Conservation (phyloP, 2,113 vertebrate genomes). For the Colistium nudipinnis region DNA sequence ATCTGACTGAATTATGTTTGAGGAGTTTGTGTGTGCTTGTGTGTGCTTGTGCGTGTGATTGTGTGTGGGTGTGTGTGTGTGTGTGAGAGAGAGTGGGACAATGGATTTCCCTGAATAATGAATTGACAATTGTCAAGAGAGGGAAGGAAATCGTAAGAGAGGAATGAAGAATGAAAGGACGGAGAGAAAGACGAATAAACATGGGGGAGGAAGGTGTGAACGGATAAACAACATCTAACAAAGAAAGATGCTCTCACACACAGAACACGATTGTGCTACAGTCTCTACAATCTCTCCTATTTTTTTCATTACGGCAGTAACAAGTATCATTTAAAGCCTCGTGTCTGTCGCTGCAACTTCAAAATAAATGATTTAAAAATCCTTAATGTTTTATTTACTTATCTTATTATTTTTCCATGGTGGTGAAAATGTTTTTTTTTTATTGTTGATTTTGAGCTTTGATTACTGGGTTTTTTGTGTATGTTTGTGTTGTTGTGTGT, state of each 20-base stretch:
- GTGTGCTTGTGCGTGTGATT: background rate
- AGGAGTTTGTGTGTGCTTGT: background rate
- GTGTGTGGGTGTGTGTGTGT: background rate
- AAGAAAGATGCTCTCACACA: background rate
- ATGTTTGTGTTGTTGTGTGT: no score
- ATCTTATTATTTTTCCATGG: background rate
- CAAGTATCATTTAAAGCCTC: slow-evolving; percentile 15
- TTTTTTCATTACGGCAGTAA: slow-evolving; percentile 9
- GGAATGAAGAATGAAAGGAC: background rate
- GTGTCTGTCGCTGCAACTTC: slow-evolving; percentile 34
- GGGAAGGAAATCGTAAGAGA: slow-evolving; percentile 2
- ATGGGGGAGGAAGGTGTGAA: background rate
- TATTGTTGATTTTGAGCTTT: background rate
- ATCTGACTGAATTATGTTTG: slow-evolving; percentile 8
- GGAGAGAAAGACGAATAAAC: background rate
- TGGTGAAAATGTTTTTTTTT: background rate
- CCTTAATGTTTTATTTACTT: background rate
- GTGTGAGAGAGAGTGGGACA: background rate
- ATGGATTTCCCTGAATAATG: background rate
- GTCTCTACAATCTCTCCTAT: background rate
- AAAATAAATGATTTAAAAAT: slow-evolving; percentile 51
- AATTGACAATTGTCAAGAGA: background rate
- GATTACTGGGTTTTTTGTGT: no score
- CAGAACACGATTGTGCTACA: background rate
- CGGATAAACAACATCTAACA: background rate